Conservation (phyloP, 2,888 invertebrate genomes). For the Noctua comes region DNA sequence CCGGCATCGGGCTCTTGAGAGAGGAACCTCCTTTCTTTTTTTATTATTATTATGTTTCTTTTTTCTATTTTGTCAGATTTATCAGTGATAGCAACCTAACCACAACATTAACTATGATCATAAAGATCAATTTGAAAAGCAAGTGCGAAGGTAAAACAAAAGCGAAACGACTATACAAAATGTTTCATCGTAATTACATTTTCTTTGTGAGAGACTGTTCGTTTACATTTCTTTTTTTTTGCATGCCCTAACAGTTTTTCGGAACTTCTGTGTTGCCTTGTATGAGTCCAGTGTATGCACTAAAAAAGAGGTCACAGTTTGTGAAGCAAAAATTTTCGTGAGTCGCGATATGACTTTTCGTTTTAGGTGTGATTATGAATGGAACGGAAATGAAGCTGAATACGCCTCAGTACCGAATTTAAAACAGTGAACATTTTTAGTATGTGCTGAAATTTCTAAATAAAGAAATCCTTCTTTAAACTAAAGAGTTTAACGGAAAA, state of each 20-base stretch:
- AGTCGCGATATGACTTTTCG: slow-evolving; percentile 1
- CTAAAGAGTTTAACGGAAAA: neutral
- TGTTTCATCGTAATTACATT: slow-evolving; percentile 75
- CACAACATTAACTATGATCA: neutral
- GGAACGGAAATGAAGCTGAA: slow-evolving; percentile 1
- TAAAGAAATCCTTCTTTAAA: neutral
- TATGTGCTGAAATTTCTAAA: neutral
- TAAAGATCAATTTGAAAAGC: neutral
- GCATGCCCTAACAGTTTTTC: slow-evolving; percentile 52
- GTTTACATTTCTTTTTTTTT: slow-evolving; percentile 53
- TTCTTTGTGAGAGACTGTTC: slow-evolving; percentile 68
- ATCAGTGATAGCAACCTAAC: too few species aligned
- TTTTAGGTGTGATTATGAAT: slow-evolving; percentile 28
- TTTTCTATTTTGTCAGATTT: too few species aligned
- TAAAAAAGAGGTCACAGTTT: slow-evolving; percentile 37
- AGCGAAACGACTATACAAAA: slow-evolving; percentile 34
- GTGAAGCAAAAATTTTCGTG: slow-evolving; percentile 23
- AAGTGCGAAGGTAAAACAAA: neutral
- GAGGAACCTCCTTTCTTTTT: too few species aligned
- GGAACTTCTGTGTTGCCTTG: slow-evolving; percentile 36
- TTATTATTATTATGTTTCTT: too few species aligned
- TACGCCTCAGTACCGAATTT: neutral
- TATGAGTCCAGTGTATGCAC: slow-evolving; percentile 43
- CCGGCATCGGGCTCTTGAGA: too few species aligned
- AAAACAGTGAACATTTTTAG: neutral